Conservation (phyloP, 2,113 vertebrate species). For the Pterocles burchelli region DNA sequence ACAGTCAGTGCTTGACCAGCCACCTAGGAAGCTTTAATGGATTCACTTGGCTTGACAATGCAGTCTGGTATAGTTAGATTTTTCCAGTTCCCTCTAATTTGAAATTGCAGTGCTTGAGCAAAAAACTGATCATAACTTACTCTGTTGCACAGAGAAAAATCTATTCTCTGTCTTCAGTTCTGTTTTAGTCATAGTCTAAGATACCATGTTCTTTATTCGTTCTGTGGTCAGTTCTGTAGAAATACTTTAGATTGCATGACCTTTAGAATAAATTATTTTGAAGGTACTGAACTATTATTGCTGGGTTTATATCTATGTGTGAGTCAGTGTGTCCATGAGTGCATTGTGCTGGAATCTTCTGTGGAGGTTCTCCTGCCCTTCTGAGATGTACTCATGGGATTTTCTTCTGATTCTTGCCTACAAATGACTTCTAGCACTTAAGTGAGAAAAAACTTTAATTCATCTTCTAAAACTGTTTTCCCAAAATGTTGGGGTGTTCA, state of each 20-base stretch:
- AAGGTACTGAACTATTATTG: background rate
- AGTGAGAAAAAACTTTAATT: background rate
- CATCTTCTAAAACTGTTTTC: background rate
- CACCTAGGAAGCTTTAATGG: background rate
- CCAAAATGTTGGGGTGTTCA: background rate
- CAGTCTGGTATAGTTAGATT: background rate
- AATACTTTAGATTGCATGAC: background rate
- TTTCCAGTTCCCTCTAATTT: slow-evolving; percentile 10
- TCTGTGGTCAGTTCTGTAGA: background rate
- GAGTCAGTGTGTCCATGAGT: background rate
- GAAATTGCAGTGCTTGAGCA: background rate
- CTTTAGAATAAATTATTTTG: background rate
- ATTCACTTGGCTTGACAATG: background rate
- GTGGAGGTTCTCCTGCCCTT: background rate
- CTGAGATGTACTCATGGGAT: background rate
- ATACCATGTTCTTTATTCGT: background rate
- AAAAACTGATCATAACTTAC: background rate
- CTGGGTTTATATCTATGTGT: background rate
- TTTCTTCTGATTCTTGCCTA: background rate
- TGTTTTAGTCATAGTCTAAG: slow-evolving; percentile 13
- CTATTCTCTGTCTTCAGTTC: background rate
- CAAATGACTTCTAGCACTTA: background rate
- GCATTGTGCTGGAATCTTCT: background rate
- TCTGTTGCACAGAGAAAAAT: background rate
- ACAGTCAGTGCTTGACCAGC: slow-evolving; percentile 2